Conservation (phyloP, 1,140 invertebrate genomes). For the Globodera ellingtonae region DNA sequence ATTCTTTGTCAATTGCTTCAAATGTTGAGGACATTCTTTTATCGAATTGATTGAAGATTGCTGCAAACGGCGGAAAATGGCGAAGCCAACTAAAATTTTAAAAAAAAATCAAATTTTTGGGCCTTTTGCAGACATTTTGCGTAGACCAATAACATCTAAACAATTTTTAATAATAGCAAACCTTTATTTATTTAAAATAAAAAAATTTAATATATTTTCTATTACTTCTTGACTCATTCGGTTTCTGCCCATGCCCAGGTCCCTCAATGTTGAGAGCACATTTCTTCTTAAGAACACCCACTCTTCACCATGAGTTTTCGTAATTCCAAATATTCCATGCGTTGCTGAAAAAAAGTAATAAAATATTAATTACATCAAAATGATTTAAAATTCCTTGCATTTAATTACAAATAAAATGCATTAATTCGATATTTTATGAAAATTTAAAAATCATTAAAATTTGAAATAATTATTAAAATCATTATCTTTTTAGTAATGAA, state of each 20-base stretch:
- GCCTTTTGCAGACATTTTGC: conserved; percentile 28
- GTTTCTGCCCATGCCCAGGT: conserved; percentile 26
- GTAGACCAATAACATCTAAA: conserved; percentile 21
- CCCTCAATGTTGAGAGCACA: conserved; percentile 5
- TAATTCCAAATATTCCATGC: conserved; percentile 11
- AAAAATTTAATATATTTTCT: not conserved
- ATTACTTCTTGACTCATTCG: conserved; percentile 12
- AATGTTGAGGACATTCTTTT: conserved; percentile 13
- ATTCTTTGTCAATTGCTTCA: conserved; percentile 15
- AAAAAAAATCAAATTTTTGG: not conserved
- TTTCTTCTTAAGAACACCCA: conserved; percentile 12
- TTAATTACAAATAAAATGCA: not conserved
- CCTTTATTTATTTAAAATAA: not conserved
- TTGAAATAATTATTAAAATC: too few relatives aligned
- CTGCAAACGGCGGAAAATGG: conserved; percentile 13
- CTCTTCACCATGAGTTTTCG: conserved; percentile 8
- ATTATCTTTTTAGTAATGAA: not conserved
- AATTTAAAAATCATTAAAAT: too few relatives aligned
- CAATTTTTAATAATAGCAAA: too few relatives aligned
- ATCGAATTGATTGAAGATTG: not conserved
- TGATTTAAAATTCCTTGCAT: not conserved
- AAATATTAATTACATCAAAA: not conserved
- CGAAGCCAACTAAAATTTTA: conserved; percentile 14
- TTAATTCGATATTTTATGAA: not conserved
- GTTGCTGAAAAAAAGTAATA: not conserved